Percentiles rank a stretch among this genome's conserved stretches.
These are phyloP conservation scores for Drosophila funebris DNA, from an alignment of 1,140 invertebrate genomes.

Conservation along the genomic window DNA sequence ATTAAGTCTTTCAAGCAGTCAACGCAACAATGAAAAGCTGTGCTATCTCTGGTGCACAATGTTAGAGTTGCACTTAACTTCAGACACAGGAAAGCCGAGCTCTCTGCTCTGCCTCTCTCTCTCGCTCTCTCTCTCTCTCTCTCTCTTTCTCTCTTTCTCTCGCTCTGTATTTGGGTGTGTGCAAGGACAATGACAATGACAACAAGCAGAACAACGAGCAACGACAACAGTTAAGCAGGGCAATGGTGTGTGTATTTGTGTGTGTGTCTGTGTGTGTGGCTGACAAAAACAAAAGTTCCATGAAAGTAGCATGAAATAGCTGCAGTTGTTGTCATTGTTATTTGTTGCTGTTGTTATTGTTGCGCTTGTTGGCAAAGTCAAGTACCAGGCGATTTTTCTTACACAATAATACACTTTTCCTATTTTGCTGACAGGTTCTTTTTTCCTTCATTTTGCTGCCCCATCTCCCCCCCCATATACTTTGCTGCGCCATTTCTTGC, in stretches of 20 bases:
- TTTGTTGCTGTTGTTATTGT: slow-evolving; percentile 15
- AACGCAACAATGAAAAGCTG: slow-evolving; percentile 73
- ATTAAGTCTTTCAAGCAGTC: slow-evolving; percentile 75
- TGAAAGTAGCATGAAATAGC: slow-evolving; percentile 77
- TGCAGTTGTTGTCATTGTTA: slow-evolving; percentile 29
- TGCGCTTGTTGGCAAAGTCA: slow-evolving; percentile 60
- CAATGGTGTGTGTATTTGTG: slow-evolving; percentile 35
- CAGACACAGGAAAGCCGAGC: slow-evolving; percentile 71
- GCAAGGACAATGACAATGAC: slow-evolving; percentile 61
- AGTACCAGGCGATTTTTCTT: slow-evolving; percentile 77
- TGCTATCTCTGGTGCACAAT: slow-evolving; percentile 73
- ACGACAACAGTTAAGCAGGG: slow-evolving; percentile 19
- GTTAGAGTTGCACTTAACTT: slow-evolving; percentile 82
- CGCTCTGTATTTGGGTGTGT: slow-evolving; percentile 30
- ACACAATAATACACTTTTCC: slow-evolving; percentile 79
- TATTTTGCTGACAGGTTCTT: slow-evolving; percentile 73
- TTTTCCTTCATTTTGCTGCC: background rate
- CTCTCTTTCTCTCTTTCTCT: no score
- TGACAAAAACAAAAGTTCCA: slow-evolving; percentile 80
- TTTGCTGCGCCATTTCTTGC: slow-evolving; percentile 29
- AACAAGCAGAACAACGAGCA: slow-evolving; percentile 30
- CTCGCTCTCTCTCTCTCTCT: background rate
- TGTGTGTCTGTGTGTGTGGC: no score
- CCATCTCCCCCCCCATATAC: background rate
- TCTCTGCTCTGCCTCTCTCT: background rate